phyloP scores from a whole-genome alignment of 2,888 invertebrate genomes.

The Aleiodes leptofemur region DNA sequence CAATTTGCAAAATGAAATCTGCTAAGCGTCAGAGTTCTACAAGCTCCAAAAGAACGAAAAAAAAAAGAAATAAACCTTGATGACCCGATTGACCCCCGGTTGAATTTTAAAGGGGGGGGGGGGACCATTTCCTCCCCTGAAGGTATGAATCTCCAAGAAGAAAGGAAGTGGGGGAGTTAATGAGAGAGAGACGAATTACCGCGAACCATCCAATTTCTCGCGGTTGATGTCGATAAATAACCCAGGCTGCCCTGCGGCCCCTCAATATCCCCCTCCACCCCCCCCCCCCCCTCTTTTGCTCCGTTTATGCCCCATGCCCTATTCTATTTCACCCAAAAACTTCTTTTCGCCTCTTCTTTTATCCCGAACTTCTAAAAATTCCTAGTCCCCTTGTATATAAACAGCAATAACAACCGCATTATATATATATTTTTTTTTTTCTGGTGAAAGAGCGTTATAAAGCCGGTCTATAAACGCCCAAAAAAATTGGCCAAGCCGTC shows the following conservation, averaged over 20 bases:
- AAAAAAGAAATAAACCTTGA: conserved; percentile 29
- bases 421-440: conserved; percentile 20
- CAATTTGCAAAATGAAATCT: background rate
- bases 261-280: conserved; percentile 34
- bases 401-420: conserved; percentile 15
- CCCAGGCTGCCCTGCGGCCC: conserved; percentile 42
- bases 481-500: conserved; percentile 49
- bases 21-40: background rate
- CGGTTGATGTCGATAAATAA: conserved; percentile 59
- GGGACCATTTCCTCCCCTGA: conserved; percentile 47
- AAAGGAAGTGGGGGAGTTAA: background rate
- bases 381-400: conserved; percentile 38
- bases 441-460: conserved; percentile 22
- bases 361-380: conserved; percentile 43
- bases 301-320: background rate
- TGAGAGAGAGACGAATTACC: conserved; percentile 41
- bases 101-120: conserved; percentile 46
- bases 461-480: conserved; percentile 31
- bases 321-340: conserved; percentile 8
- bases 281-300: conserved; percentile 20
- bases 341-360: background rate
- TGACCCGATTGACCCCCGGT: conserved; percentile 13
- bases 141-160: conserved; percentile 21
- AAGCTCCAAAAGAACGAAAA: background rate
- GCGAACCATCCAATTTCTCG: conserved; percentile 48